phyloP scores from a whole-genome alignment of 2,113 vertebrate species.

The Silurus glanis region DNA sequence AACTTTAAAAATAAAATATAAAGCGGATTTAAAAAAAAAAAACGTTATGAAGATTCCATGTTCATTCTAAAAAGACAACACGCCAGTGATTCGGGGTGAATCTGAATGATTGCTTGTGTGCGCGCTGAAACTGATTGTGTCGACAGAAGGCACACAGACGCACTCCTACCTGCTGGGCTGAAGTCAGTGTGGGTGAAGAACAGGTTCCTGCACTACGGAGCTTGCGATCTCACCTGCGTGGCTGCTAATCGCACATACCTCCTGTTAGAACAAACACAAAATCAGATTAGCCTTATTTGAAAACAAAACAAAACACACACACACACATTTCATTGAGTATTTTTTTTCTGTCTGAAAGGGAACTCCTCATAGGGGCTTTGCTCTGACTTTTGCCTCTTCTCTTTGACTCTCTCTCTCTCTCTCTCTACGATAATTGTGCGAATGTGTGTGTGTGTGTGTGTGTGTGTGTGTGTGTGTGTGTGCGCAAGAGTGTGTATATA shows the following conservation, averaged over 20 bases:
- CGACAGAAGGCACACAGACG: background rate
- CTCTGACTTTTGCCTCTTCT: background rate
- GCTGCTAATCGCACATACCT: constrained; percentile 71
- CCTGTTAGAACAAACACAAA: constrained; percentile 55
- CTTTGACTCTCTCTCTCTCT: background rate
- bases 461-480: constrained; percentile 9
- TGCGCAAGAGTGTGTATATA: background rate
- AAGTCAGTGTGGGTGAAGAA: constrained; percentile 38
- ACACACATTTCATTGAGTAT: background rate
- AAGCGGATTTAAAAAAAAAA: too few species aligned
- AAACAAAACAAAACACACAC: background rate
- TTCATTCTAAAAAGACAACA: background rate
- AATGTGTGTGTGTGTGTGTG: background rate
- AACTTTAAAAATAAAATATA: too few species aligned
- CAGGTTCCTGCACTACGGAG: constrained; percentile 67
- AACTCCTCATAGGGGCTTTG: background rate
- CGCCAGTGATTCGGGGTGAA: too few species aligned
- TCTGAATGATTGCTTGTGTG: background rate
- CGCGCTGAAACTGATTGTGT: background rate
- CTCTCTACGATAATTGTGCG: background rate
- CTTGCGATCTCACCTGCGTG: constrained; percentile 69
- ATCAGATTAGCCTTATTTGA: background rate
- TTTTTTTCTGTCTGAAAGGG: background rate
- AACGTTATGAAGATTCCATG: background rate
- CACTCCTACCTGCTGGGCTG: constrained; percentile 64